phyloP scores from a whole-genome alignment of 2,113 vertebrate species.

The Nesogale talazaci region DNA sequence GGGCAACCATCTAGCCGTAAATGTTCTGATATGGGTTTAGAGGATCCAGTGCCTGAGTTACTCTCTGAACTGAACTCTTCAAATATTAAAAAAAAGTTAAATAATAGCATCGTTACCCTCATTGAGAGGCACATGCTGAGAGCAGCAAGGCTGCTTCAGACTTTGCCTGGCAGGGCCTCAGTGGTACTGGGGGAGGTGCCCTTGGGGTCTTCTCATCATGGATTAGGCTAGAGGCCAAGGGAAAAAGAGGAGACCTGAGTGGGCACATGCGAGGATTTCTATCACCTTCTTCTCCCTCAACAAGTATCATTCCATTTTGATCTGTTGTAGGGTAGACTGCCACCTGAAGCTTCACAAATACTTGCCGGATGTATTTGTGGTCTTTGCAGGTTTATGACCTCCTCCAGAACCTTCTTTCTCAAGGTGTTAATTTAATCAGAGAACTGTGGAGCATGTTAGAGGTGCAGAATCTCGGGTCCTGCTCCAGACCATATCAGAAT shows the following conservation, averaged over 20 bases:
- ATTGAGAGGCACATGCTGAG: background rate
- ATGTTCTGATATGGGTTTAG: slow-evolving; percentile 67
- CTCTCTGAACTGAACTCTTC: slow-evolving; percentile 47
- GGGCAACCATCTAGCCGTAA: slow-evolving; percentile 61
- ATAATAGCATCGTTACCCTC: background rate
- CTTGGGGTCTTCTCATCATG: background rate
- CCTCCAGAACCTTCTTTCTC: background rate
- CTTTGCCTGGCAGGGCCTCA: background rate
- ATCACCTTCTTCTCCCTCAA: background rate
- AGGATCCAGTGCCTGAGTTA: slow-evolving; percentile 51
- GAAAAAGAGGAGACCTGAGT: background rate
- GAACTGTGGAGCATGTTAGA: background rate
- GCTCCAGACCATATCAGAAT: background rate
- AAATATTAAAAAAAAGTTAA: no score
- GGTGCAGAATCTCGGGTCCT: background rate
- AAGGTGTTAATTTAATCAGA: background rate
- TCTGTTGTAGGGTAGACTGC: background rate
- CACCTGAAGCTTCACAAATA: background rate
- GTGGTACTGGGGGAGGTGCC: background rate
- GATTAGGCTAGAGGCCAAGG: background rate
- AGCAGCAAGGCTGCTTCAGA: background rate
- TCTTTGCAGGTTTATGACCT: background rate
- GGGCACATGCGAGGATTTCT: background rate
- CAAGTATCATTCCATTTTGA: background rate
- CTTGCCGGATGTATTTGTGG: no score